These are phyloP conservation scores for Dryobates pubescens DNA, from an alignment of 2,797 vertebrate genomes.

Conservation along the genomic window DNA sequence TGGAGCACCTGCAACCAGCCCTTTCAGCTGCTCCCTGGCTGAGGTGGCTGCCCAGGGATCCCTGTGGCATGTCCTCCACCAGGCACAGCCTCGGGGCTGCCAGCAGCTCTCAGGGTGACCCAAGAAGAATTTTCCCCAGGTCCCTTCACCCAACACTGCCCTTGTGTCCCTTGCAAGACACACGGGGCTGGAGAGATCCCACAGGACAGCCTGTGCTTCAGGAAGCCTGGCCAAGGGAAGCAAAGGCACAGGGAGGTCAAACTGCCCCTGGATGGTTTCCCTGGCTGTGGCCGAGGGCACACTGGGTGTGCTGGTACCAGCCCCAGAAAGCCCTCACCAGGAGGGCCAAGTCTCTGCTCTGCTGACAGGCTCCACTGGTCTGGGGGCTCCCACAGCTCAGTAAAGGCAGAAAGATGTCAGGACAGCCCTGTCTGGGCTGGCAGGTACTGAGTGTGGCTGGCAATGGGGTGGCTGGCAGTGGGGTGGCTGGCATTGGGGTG, in stretches of 20 bases:
- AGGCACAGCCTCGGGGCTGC: rapidly evolving
- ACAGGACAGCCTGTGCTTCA: rapidly evolving
- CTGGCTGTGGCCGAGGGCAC: not conserved
- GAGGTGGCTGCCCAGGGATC: rapidly evolving
- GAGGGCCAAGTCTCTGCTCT: not conserved
- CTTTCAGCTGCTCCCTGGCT: not conserved
- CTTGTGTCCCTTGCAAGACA: rapidly evolving
- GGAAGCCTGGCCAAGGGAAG: not conserved
- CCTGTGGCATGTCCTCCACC: not conserved
- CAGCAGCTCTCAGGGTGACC: not conserved
- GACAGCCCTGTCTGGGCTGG: not conserved
- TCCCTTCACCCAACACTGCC: not conserved
- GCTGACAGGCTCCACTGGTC: not conserved
- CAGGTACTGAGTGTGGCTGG: not conserved
- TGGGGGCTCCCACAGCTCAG: not conserved
- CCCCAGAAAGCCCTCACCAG: not conserved
- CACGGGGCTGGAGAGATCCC: rapidly evolving
- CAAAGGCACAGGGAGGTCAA: not conserved
- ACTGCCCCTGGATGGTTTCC: not conserved
- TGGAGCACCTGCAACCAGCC: not conserved
- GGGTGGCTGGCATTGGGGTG: too few species aligned
- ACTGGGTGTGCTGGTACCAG: not conserved
- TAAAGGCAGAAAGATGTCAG: not conserved
- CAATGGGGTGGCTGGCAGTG: too few species aligned
- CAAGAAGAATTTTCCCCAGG: not conserved